A percentile compares a stretch with the other conserved stretches of the same genome.
Conservation (phyloP, 2,888 invertebrate species). For the Urechis unicinctus region DNA sequence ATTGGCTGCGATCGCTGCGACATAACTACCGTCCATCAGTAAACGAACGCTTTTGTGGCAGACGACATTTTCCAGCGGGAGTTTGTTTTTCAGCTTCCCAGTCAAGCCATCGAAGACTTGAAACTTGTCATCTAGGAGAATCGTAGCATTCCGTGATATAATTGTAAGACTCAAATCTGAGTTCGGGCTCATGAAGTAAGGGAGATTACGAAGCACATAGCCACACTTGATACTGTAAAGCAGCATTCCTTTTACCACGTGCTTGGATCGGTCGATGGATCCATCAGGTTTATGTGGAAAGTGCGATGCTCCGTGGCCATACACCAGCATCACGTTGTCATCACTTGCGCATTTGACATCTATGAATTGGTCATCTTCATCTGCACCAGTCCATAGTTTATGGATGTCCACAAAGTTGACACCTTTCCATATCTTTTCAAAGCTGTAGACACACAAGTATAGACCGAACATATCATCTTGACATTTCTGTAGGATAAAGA, state of each 20-base stretch:
- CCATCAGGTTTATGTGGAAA: conserved; percentile 24
- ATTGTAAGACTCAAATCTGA: conserved; percentile 18
- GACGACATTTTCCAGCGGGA: background rate
- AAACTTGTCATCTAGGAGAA: conserved; percentile 25
- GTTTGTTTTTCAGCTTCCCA: background rate
- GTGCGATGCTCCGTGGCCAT: conserved; percentile 22
- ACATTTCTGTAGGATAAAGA: conserved; percentile 7
- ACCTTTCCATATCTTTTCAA: conserved; percentile 10
- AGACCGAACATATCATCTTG: background rate
- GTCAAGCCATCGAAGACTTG: conserved; percentile 18
- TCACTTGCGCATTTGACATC: conserved; percentile 19
- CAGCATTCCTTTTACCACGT: conserved; percentile 27
- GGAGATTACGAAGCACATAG: conserved; percentile 23
- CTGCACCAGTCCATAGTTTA: conserved; percentile 23
- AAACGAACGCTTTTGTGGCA: conserved; percentile 11
- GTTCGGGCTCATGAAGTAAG: conserved; percentile 20
- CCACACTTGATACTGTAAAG: conserved; percentile 27
- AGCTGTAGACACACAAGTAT: conserved; percentile 8
- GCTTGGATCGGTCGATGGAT: conserved; percentile 22
- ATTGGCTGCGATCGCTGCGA: conserved; percentile 28
- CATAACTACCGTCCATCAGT: conserved; percentile 31
- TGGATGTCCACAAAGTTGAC: conserved; percentile 5
- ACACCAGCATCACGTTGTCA: conserved; percentile 26
- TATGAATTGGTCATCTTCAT: conserved; percentile 25
- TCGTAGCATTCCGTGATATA: conserved; percentile 23